Conservation (phyloP, 2,113 vertebrate species). For the Thalassarche chlororhynchos region DNA sequence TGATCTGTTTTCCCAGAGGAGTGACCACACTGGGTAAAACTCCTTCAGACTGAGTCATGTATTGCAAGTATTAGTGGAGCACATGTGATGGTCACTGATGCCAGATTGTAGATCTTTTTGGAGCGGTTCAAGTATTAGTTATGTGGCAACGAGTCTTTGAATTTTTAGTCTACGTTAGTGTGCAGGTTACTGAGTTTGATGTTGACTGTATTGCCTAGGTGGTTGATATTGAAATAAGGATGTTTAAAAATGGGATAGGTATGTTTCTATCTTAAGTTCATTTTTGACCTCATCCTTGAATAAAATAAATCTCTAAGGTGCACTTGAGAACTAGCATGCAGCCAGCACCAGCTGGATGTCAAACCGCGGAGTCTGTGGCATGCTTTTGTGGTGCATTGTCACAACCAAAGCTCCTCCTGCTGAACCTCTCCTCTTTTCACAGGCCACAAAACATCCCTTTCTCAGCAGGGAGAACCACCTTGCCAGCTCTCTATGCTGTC, state of each 20-base stretch:
- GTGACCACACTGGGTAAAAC: not conserved
- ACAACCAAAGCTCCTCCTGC: not conserved
- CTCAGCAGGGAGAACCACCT: not conserved
- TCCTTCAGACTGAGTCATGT: not conserved
- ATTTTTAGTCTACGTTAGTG: not conserved
- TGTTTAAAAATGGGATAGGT: not conserved
- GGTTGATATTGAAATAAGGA: not conserved
- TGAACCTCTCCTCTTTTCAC: not conserved
- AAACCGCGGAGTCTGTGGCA: fast-evolving
- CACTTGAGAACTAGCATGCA: not conserved
- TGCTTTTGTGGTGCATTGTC: too few relatives aligned
- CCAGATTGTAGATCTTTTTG: not conserved
- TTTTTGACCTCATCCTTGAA: not conserved
- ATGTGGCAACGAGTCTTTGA: not conserved
- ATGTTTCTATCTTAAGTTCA: not conserved
- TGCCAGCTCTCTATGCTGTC: not conserved
- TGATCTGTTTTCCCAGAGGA: not conserved
- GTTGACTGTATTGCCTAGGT: not conserved
- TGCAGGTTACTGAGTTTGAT: not conserved
- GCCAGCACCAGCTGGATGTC: not conserved
- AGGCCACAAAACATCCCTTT: not conserved
- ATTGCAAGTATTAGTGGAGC: not conserved
- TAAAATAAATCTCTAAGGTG: not conserved
- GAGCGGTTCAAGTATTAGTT: not conserved
- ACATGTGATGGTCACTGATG: not conserved